Percentiles rank a stretch among this genome's conserved stretches.
Conservation (phyloP, 1,140 invertebrate species). For the Zaprionus davidi region DNA sequence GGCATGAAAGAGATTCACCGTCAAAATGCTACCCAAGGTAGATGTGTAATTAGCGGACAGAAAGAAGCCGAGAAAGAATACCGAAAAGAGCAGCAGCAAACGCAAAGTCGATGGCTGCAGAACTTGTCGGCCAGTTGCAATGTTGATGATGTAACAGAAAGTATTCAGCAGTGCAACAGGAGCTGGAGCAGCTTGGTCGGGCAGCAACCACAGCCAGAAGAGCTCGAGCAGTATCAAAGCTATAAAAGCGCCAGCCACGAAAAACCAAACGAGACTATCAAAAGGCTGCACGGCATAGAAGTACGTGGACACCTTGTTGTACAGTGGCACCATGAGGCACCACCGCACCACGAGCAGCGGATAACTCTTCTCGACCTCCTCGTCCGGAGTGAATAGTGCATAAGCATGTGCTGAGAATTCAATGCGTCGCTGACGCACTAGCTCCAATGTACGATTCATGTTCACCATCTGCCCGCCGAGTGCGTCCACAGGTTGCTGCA, state of each 20-base stretch:
- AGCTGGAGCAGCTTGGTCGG: neutral
- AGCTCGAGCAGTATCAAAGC: constrained; percentile 49
- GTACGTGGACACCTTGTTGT: constrained; percentile 67
- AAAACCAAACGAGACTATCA: constrained; percentile 63
- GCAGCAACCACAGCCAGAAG: constrained; percentile 44
- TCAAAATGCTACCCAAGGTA: constrained; percentile 70
- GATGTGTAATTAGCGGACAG: constrained; percentile 73
- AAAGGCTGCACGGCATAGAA: constrained; percentile 68
- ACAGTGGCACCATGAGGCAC: constrained; percentile 76
- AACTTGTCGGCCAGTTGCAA: constrained; percentile 52
- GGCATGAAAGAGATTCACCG: constrained; percentile 70
- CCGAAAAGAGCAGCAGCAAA: constrained; percentile 50
- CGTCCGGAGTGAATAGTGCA: constrained; percentile 67
- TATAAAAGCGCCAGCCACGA: constrained; percentile 49
- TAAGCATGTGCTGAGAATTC: constrained; percentile 76
- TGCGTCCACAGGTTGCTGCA: constrained; percentile 44
- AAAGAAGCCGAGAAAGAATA: constrained; percentile 76
- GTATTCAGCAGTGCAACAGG: constrained; percentile 37
- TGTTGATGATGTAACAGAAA: constrained; percentile 71
- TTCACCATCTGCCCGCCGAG: constrained; percentile 63
- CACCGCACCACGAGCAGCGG: constrained; percentile 72
- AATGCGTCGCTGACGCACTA: constrained; percentile 55
- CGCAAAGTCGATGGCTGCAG: constrained; percentile 50
- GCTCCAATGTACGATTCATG: constrained; percentile 66
- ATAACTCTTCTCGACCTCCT: constrained; percentile 67